Base-by-base conservation (phyloP, 2,797 vertebrate species). In the Halcyon chelicuti region DNA sequence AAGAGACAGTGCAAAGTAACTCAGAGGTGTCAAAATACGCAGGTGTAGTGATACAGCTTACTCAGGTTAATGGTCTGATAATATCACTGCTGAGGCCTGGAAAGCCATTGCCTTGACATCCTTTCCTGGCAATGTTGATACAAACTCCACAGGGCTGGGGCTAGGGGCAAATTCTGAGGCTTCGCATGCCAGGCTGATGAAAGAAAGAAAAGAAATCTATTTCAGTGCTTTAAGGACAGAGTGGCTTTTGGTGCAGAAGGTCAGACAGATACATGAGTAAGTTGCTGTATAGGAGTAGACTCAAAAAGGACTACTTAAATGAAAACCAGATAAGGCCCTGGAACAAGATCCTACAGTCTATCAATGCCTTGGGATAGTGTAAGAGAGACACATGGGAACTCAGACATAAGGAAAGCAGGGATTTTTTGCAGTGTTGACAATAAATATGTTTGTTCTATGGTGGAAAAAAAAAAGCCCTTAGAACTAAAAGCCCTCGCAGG, bases 361-460 rank as follows among this genome's bases (percentile, higher is more conserved):
- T 81, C 77, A 82, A 63, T 75, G 82, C 58, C 68, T 67, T 85
- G 75, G 78, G 49, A 94, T 68, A 91, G 72, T 70, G 86, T 95
- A 93, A 93, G 75, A 86, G 90, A 97, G 94, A 92, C 88, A 86
- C 78, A 75, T 93, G 95, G 96, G 97, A 97, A 97, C 77, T 47
- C 68, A 95, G 84, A 77, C 33, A 29, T 35, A 74, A 78, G 86
- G 91, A 72, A 94, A 95, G 33, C 40, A 68, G 55, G 10, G 10
- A 10, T 23, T 20, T 39, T 79, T 65, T 61, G 31, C 39, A 58
- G 60, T 67, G 61, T 83, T 91, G 73, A 92, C 90, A 96, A 97
- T 88, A 93, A 96, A 92, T 92, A 93, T 80, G 66, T 92, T 84
- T 52, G 80, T 94, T 96, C 86, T 90, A 44, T 0, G 12, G 42